phyloP scores from a whole-genome alignment of 2,797 vertebrate species.

The Gouania willdenowi region DNA sequence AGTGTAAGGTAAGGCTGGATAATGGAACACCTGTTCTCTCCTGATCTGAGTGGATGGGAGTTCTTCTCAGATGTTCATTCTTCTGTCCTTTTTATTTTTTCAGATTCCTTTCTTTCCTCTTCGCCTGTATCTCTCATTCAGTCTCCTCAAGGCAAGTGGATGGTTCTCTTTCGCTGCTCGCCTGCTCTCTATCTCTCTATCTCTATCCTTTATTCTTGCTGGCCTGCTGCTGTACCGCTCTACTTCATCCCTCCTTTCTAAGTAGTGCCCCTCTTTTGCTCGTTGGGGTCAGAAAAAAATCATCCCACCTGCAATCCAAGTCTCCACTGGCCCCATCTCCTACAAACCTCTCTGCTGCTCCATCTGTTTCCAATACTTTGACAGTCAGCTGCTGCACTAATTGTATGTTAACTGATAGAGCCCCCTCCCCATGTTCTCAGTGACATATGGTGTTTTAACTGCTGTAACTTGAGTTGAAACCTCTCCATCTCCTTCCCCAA shows the following conservation, averaged over 20 bases:
- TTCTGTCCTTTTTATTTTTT: constrained; percentile 82
- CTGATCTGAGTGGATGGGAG: constrained; percentile 32
- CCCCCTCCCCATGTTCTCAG: constrained; percentile 28
- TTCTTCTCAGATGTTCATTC: constrained; percentile 69
- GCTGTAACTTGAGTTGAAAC: constrained; percentile 15
- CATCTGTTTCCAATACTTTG: constrained; percentile 30
- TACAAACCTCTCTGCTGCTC: constrained; percentile 12
- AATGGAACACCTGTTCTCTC: constrained; percentile 20
- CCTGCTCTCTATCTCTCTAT: constrained; percentile 64
- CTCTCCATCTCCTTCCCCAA: constrained; percentile 2
- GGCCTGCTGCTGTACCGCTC: constrained; percentile 68
- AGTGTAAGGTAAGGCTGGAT: constrained; percentile 46
- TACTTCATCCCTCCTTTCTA: constrained; percentile 66
- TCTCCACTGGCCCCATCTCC: background rate
- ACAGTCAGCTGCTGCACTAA: constrained; percentile 18
- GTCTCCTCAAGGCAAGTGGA: constrained; percentile 95
- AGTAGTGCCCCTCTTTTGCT: constrained; percentile 75
- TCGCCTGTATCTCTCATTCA: constrained; percentile 95
- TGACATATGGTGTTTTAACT: constrained; percentile 13
- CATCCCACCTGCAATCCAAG: too few species aligned
- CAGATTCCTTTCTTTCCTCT: constrained; percentile 95
- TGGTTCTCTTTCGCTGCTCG: constrained; percentile 76
- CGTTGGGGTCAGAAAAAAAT: constrained; percentile 15
- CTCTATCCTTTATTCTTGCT: too few species aligned
- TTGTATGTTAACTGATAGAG: constrained; percentile 27